Evolutionary conservation across 2,888 invertebrate genomes (phyloP).

Genomic region (Cheilosia impressa): DNA sequence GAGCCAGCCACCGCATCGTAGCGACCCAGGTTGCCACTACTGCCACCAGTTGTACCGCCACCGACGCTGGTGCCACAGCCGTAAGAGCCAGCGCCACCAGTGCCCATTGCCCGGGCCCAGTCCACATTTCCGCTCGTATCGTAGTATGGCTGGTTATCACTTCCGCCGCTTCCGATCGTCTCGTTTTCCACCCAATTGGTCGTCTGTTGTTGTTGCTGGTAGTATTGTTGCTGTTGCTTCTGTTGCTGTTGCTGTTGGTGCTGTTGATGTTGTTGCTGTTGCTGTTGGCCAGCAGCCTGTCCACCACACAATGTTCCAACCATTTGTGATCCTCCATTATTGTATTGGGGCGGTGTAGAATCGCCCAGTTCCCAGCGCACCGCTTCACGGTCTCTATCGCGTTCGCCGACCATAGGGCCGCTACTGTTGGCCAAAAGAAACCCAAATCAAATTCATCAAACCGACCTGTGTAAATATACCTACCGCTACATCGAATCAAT

Average conservation of each 20-base stretch:
- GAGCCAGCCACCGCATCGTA: conserved; percentile 79
- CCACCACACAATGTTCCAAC: conserved; percentile 83
- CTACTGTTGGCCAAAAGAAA: conserved; percentile 75
- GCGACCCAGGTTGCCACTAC: conserved; percentile 82
- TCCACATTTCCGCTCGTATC: conserved; percentile 82
- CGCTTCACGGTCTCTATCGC: conserved; percentile 85
- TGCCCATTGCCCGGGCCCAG: conserved; percentile 83
- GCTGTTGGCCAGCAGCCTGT: conserved; percentile 83
- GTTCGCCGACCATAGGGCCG: conserved; percentile 84
- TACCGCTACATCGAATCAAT: conserved; percentile 84
- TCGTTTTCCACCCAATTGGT: conserved; percentile 81
- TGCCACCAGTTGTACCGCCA: conserved; percentile 78
- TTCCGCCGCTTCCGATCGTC: conserved; percentile 80
- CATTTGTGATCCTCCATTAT: conserved; percentile 84
- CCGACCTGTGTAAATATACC: conserved; percentile 71
- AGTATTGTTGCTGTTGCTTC: conserved; percentile 78
- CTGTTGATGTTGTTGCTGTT: conserved; percentile 81
- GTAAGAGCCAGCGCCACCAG: conserved; percentile 83
- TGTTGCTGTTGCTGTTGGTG: conserved; percentile 75
- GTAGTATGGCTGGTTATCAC: conserved; percentile 82
- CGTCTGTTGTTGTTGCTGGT: conserved; percentile 78
- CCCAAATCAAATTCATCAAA: neutral
- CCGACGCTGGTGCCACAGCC: conserved; percentile 80
- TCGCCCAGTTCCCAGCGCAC: conserved; percentile 85
- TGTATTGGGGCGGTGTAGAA: conserved; percentile 84